A percentile compares a stretch with the other conserved stretches of the same genome.
Conservation (phyloP, 2,797 vertebrate species). For the Bucorvus abyssinicus region DNA sequence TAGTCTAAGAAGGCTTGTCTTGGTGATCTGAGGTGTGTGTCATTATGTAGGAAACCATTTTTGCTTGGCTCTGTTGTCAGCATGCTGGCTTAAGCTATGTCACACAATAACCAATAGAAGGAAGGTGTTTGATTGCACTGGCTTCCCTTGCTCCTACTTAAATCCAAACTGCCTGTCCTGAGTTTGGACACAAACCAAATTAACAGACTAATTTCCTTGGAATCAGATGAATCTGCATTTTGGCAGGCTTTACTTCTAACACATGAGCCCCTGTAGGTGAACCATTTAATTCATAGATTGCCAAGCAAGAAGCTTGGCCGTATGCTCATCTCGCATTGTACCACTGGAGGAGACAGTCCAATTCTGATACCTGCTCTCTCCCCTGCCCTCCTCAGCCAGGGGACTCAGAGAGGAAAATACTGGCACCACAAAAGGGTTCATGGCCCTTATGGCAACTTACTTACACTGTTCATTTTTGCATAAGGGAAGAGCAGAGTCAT, state of each 20-base stretch:
- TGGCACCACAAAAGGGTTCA: neutral
- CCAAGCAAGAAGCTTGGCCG: neutral
- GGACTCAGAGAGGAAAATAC: neutral
- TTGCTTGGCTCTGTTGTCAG: neutral
- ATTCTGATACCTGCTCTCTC: neutral
- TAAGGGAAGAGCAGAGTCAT: neutral
- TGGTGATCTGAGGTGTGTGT: neutral
- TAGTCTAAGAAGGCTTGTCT: neutral
- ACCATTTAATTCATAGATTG: neutral
- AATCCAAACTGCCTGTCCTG: neutral
- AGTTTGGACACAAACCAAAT: neutral
- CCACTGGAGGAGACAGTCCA: neutral
- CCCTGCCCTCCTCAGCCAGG: neutral
- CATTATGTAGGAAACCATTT: neutral
- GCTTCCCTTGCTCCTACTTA: neutral
- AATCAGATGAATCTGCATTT: neutral
- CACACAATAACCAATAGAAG: neutral
- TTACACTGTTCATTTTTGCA: neutral
- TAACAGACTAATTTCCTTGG: neutral
- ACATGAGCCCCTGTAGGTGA: neutral
- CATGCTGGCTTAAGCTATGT: neutral
- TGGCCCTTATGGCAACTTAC: neutral
- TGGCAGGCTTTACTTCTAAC: neutral
- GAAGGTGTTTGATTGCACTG: neutral
- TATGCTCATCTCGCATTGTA: neutral